phyloP scores from a whole-genome alignment of 2,113 vertebrate species.

The Daubentonia madagascariensis region DNA sequence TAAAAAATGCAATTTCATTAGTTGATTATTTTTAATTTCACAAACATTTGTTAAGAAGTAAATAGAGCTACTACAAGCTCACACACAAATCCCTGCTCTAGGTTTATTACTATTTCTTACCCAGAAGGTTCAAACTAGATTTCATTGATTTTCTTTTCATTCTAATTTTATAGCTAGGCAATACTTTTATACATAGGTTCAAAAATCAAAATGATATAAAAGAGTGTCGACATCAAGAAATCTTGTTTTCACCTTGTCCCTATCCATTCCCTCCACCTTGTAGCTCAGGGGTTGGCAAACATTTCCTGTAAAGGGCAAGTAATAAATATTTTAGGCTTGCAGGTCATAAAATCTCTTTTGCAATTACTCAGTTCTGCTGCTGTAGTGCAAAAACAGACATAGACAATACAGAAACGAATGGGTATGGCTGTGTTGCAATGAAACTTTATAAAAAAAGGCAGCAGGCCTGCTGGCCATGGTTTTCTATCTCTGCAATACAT shows the following conservation, averaged over 20 bases:
- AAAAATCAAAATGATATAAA: background rate
- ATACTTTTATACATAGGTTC: background rate
- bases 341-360: background rate
- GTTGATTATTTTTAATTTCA: background rate
- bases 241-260: background rate
- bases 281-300: background rate
- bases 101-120: background rate
- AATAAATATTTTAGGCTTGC: background rate
- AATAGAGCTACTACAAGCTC: background rate
- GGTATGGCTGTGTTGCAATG: background rate
- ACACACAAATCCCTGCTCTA: background rate
- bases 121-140: background rate
- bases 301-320: background rate
- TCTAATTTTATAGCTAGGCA: background rate
- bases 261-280: background rate
- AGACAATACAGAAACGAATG: background rate
- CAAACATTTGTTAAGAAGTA: background rate
- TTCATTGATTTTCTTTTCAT: background rate
- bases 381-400: background rate
- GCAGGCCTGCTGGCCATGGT: background rate
- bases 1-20: background rate
- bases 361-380: background rate
- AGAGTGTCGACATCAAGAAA: background rate
- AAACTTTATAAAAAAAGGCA: background rate
- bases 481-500: background rate